Conservation (phyloP, 2,113 vertebrate genomes). For the Pyxicephalus adspersus region DNA sequence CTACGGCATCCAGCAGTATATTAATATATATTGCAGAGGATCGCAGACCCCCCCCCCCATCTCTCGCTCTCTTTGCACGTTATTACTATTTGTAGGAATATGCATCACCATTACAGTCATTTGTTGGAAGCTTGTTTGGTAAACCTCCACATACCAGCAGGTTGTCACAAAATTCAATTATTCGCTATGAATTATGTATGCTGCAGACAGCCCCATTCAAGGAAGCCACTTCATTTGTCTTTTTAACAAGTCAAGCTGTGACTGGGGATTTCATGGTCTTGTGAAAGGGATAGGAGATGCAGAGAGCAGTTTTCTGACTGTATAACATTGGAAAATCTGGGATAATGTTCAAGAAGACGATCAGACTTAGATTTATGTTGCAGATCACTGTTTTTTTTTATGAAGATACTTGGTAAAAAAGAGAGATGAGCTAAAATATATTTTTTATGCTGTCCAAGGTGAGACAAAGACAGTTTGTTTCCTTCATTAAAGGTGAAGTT, state of each 20-base stretch:
- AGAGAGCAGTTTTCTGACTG: conserved; percentile 17
- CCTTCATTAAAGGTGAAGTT: neutral
- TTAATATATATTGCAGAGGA: conserved; percentile 17
- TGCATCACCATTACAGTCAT: conserved; percentile 55
- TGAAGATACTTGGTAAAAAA: neutral
- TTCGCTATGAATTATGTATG: conserved; percentile 55
- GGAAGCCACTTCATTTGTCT: conserved; percentile 57
- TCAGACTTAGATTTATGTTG: conserved; percentile 13
- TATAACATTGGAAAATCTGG: conserved; percentile 21
- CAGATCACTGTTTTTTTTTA: conserved; percentile 17
- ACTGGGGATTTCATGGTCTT: conserved; percentile 53
- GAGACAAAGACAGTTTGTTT: neutral
- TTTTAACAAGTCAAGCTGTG: conserved; percentile 58
- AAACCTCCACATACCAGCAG: conserved; percentile 55
- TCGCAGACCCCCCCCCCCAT: neutral
- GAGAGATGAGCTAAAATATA: conserved; percentile 2
- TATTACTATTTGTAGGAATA: conserved; percentile 51
- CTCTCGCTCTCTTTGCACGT: conserved; percentile 26
- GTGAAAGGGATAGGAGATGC: conserved; percentile 30
- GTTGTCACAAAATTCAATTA: conserved; percentile 57
- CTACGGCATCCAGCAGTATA: neutral
- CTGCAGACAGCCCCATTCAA: conserved; percentile 54
- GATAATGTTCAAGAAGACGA: conserved; percentile 39
- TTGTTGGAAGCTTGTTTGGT: conserved; percentile 52
- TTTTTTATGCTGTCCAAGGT: neutral